These are phyloP conservation scores for Trematocara unimaculatum DNA, from an alignment of 2,113 vertebrate genomes.

Conservation along the genomic window DNA sequence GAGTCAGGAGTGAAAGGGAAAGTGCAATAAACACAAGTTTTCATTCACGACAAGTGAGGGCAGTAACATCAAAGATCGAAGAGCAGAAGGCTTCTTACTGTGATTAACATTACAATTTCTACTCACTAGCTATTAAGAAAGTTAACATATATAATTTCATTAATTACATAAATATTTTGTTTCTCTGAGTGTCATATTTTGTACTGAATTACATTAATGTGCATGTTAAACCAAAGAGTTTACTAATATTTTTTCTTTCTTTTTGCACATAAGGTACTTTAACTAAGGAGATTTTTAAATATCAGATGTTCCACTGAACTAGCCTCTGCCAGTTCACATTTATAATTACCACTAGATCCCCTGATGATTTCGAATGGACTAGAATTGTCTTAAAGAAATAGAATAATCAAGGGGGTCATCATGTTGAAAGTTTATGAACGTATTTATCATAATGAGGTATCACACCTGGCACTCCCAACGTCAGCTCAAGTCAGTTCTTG, in stretches of 20 bases:
- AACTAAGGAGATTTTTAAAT: slow-evolving; percentile 10
- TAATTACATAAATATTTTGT: not conserved
- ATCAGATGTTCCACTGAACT: not conserved
- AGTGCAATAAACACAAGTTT: slow-evolving; percentile 60
- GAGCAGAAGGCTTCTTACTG: slow-evolving; percentile 34
- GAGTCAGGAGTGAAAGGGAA: slow-evolving; percentile 44
- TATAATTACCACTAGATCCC: slow-evolving; percentile 14
- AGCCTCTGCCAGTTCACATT: not conserved
- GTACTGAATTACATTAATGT: slow-evolving; percentile 31
- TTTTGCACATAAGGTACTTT: slow-evolving; percentile 41
- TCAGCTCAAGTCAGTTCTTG: not conserved
- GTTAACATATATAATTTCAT: slow-evolving; percentile 19
- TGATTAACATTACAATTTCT: slow-evolving; percentile 32
- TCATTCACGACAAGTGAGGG: not conserved
- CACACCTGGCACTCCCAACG: not conserved
- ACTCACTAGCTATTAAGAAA: slow-evolving; percentile 1
- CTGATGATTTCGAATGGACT: not conserved
- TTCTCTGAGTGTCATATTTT: slow-evolving; percentile 1
- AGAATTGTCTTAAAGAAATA: not conserved
- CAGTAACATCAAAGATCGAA: not conserved
- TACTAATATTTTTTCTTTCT: slow-evolving; percentile 14
- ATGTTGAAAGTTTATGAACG: not conserved
- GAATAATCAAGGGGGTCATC: not conserved
- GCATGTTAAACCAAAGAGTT: slow-evolving; percentile 76
- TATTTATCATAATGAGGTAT: not conserved